Evolutionary conservation across 2,113 vertebrate genomes (phyloP).

Genomic region (Colistium nudipinnis): DNA sequence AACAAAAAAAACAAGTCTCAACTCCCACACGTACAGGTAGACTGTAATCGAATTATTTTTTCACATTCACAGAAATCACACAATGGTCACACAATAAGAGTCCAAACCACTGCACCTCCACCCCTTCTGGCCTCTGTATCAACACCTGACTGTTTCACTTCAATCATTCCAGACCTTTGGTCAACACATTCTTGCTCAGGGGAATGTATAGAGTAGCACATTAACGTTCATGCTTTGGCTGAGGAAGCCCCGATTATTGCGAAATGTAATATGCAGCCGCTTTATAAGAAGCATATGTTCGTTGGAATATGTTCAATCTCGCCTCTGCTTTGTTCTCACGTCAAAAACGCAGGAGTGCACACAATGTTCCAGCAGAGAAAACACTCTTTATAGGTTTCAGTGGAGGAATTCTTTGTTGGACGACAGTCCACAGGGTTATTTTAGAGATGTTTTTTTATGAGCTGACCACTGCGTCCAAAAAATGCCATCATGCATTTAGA

Average conservation of each 20-base stretch:
- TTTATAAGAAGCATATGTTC: constrained; percentile 50
- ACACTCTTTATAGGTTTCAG: constrained; percentile 48
- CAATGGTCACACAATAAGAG: background rate
- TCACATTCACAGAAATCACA: constrained; percentile 7
- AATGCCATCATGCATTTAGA: background rate
- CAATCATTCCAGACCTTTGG: constrained; percentile 49
- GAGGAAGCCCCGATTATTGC: constrained; percentile 46
- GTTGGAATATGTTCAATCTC: constrained; percentile 8
- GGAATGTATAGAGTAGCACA: constrained; percentile 31
- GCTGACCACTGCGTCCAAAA: constrained; percentile 34
- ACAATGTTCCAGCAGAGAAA: constrained; percentile 61
- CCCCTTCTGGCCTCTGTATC: constrained; percentile 23
- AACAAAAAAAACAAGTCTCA: no score
- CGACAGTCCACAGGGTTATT: constrained; percentile 37
- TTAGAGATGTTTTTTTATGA: constrained; percentile 24
- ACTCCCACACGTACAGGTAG: background rate
- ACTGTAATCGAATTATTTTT: background rate
- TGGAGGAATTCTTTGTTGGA: constrained; percentile 58
- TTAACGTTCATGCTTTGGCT: constrained; percentile 32
- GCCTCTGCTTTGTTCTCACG: constrained; percentile 14
- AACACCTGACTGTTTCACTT: constrained; percentile 36
- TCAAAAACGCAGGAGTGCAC: constrained; percentile 42
- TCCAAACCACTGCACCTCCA: constrained; percentile 2
- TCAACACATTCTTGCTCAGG: constrained; percentile 37
- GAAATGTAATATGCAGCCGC: constrained; percentile 41